phyloP scores from a whole-genome alignment of 2,797 vertebrate species.

The Oophaga sylvatica region DNA sequence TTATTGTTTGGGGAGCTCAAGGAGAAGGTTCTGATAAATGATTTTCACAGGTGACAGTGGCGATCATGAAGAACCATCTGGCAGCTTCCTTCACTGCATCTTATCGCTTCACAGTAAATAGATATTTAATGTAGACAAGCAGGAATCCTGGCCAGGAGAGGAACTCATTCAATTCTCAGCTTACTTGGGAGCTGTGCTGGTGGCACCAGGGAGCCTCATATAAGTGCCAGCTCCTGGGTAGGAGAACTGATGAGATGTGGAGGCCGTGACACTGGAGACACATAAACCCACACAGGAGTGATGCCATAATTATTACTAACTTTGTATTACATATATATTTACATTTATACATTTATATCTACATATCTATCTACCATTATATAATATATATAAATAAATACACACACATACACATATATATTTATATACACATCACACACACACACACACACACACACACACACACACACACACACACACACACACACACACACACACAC shows the following conservation, averaged over 20 bases:
- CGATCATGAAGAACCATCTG: constrained; percentile 30
- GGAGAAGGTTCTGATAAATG: constrained; percentile 49
- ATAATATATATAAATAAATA: too few relatives aligned
- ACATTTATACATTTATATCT: too few relatives aligned
- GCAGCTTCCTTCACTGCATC: constrained; percentile 10
- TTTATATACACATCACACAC: too few relatives aligned
- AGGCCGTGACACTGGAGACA: constrained; percentile 23
- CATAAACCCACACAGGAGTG: not conserved
- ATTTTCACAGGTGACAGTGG: constrained; percentile 51
- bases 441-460: too few relatives aligned
- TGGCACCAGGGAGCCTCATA: constrained; percentile 36
- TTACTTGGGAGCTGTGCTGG: constrained; percentile 23
- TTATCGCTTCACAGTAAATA: not conserved
- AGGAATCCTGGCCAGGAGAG: not conserved
- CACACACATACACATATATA: too few relatives aligned
- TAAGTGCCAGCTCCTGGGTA: constrained; percentile 39
- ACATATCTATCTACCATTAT: too few relatives aligned
- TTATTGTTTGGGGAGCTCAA: constrained; percentile 50
- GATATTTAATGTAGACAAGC: not conserved
- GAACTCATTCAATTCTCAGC: constrained; percentile 19
- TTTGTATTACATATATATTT: too few relatives aligned
- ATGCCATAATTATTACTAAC: too few relatives aligned
- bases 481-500: too few relatives aligned
- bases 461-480: too few relatives aligned
- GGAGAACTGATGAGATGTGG: constrained; percentile 39